These are phyloP conservation scores for Tragulus kanchil DNA, from an alignment of 2,113 vertebrate species.

Conservation along the genomic window DNA sequence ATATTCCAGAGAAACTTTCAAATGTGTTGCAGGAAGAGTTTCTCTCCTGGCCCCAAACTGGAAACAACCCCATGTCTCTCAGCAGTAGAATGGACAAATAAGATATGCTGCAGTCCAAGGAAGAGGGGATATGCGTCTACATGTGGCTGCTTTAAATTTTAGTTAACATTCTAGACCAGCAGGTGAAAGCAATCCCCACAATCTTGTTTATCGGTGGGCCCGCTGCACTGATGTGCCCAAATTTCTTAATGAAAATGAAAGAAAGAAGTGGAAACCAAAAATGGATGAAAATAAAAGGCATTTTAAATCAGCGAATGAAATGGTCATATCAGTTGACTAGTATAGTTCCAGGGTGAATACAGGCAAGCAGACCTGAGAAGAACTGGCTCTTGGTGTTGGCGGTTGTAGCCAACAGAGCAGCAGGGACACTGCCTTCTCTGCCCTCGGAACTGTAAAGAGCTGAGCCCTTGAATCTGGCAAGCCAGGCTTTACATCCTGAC, in stretches of 20 bases:
- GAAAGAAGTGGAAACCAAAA: constrained; percentile 22
- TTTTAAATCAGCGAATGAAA: constrained; percentile 20
- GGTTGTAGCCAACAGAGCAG: neutral
- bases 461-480: constrained; percentile 42
- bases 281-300: constrained; percentile 27
- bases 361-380: constrained; percentile 2
- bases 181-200: neutral
- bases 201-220: neutral
- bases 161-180: neutral
- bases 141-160: neutral
- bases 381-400: neutral
- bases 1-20: constrained; percentile 25
- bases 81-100: neutral
- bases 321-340: neutral
- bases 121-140: neutral
- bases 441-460: neutral
- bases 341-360: neutral
- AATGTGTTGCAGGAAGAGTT: constrained; percentile 6
- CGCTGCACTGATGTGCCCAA: neutral
- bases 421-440: neutral
- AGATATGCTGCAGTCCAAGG: neutral
- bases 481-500: constrained; percentile 36
- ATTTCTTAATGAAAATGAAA: constrained; percentile 44
- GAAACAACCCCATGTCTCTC: neutral
- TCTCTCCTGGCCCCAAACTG: neutral